Base-by-base conservation (phyloP, 1,140 invertebrate genomes). In the Ceratina calcarata region DNA sequence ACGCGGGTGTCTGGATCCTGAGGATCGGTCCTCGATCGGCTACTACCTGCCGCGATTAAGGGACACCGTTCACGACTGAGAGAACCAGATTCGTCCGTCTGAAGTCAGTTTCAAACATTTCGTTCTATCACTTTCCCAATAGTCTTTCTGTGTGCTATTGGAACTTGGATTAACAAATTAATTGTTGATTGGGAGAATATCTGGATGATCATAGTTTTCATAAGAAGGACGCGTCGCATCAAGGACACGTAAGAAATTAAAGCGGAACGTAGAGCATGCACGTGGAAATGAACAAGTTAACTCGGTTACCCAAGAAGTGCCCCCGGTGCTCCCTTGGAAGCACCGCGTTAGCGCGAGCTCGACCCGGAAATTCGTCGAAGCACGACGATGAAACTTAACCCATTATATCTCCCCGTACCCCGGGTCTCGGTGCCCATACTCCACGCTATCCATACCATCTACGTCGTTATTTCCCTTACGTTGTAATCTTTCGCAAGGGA, bases 341-440 rank as follows among this genome's bases (percentile, higher is more conserved):
- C 77, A 77, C 51, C 84, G 85, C 84, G 67, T 65, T 77, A 73
- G 83, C 67, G 78, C 82, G 71, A 74, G 85, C 85, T 76, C 86
- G 85, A 86, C 85, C 86, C 85, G 86, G 86, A 87, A 87, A 87
- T 86, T 87, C 82, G 82, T 74, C 78, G 85, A 83, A 86, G 85
- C 86, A 84, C 86, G 86, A 86, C 85, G 84, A 85, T 78, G 86
- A 86, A 87, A 87, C 86, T 87, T 87, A 87, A 87, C 78, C 86
- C 86, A 87, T 87, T 87, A 87, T 86, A 86, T 84, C 73, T 78
- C 75, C 65, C 78, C 71, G 62, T 72, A 53, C 75, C 27, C 49
- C 60, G 24, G 32, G 32, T 37, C 18, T 45, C 67, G 22, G 7
- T 45, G 22, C 51, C 71, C 66, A 65, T 85, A 84, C 68, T 64